These are phyloP conservation scores for Criorhina ranunculi DNA, from an alignment of 2,888 invertebrate genomes.

Conservation along the genomic window DNA sequence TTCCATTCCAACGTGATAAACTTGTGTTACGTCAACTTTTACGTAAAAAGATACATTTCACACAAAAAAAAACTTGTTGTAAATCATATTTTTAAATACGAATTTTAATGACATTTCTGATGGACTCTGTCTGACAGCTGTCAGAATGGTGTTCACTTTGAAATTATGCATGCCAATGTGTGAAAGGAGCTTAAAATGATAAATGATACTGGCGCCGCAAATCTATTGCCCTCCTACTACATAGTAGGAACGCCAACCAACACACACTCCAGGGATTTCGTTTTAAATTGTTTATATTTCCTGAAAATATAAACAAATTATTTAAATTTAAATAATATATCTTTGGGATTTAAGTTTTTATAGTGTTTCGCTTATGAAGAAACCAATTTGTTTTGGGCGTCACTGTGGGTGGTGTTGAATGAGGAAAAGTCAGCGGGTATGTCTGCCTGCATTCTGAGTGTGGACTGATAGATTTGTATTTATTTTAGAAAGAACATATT, in stretches of 20 bases:
- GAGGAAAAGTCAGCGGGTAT: constrained; percentile 1
- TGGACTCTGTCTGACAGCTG: constrained; percentile 41
- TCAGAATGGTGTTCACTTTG: constrained; percentile 27
- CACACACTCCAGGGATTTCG: background rate
- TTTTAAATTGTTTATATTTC: background rate
- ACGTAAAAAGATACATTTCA: background rate
- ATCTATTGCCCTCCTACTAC: background rate
- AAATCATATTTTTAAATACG: constrained; percentile 19
- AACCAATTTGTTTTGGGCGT: constrained; percentile 8
- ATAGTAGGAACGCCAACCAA: constrained; percentile 2
- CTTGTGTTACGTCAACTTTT: constrained; percentile 8
- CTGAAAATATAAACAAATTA: constrained; percentile 23
- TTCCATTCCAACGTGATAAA: constrained; percentile 1
- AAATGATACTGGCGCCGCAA: constrained; percentile 37
- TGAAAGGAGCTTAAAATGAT: constrained; percentile 13
- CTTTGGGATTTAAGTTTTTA: background rate
- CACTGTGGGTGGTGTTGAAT: constrained; percentile 21
- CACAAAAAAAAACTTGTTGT: background rate
- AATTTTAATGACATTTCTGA: constrained; percentile 21
- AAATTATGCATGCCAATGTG: constrained; percentile 1
- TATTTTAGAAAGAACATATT: background rate
- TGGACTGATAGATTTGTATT: background rate
- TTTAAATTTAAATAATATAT: constrained; percentile 15
- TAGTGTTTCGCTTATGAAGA: background rate
- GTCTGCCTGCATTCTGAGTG: background rate